Evolutionary conservation across 2,113 vertebrate species (phyloP), one percentile per base, ranked within the genome.

Genomic region (Tauraco erythrolophus): DNA sequence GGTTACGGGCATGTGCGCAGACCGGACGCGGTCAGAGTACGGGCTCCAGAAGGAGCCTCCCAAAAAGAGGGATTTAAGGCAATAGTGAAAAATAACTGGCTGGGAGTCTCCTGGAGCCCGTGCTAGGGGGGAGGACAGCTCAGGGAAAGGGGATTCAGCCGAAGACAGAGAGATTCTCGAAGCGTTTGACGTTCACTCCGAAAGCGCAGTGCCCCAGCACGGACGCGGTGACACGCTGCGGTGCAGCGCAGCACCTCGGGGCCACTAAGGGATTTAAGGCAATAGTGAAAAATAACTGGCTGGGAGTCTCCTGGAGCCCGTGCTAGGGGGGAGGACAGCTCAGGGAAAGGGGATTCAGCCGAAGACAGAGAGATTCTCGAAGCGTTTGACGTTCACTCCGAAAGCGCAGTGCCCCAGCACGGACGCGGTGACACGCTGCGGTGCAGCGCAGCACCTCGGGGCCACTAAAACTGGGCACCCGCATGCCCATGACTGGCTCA

Each of bases 391-490:
- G 18, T 41, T 56, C 33, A 31, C 19, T 25, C 25, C 25, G 37
- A 37, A 43, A 23, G 2, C 14, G 2, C 10, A 1, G 4, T 14
- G 33, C 37, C 45, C 13, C 45, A 6, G 28, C 39, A 5, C 0
- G 15, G 58, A 5, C 8, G 6, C 4, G 23, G 50, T 18, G 57
- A 18, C 13, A 14, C 15, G 39, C 7, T 1, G 24, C 11, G 35
- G 43, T 23, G 16, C 43, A 22, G 35, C 72, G 28, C 81, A 24
- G 13, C 30, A 10, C 46, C 54, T 39, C 7, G 1, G 37, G 16
- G 17, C 1, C 1, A 9, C 5, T 14, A 8, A 27, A 58, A 19
- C 28, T 2, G 30, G 46, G 23, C 8, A 19, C 19, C 11, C 2
- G 3, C 33, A 7, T 7, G 50, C 65, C 58, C 17, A 5, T 1